These are phyloP conservation scores for Tachycineta bicolor DNA, from an alignment of 2,113 vertebrate genomes.

Conservation along the genomic window DNA sequence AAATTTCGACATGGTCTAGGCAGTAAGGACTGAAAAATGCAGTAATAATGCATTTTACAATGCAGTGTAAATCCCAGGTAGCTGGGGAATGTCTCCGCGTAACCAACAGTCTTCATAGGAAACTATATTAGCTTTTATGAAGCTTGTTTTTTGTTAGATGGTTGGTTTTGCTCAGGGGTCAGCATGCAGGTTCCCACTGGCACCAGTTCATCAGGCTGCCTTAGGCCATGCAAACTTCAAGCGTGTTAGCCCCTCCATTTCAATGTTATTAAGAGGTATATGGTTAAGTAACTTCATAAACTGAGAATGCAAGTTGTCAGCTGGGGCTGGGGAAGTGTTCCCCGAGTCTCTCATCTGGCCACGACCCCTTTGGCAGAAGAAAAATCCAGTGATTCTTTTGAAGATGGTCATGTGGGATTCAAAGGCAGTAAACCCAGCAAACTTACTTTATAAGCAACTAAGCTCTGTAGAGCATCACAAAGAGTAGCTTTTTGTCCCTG, in stretches of 20 bases:
- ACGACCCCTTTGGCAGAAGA: neutral
- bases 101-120: neutral
- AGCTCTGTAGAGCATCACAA: neutral
- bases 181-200: fast-evolving
- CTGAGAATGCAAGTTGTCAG: neutral
- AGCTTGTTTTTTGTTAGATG: neutral
- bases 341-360: neutral
- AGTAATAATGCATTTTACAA: no score
- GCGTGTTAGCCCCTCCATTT: neutral
- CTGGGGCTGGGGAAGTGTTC: neutral
- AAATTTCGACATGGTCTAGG: neutral
- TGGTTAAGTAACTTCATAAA: neutral
- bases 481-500: neutral
- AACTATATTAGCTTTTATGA: neutral
- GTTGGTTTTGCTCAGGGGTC: neutral
- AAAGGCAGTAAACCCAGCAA: neutral
- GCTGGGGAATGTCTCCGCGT: neutral
- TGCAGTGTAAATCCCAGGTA: neutral
- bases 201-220: neutral
- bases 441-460: neutral
- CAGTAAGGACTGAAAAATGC: neutral
- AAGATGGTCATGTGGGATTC: neutral
- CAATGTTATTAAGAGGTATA: neutral
- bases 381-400: neutral
- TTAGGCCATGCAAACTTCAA: neutral